Evolutionary conservation across 2,113 vertebrate species (phyloP), one percentile per base, ranked within the genome.

Genomic region (Chitala chitala): DNA sequence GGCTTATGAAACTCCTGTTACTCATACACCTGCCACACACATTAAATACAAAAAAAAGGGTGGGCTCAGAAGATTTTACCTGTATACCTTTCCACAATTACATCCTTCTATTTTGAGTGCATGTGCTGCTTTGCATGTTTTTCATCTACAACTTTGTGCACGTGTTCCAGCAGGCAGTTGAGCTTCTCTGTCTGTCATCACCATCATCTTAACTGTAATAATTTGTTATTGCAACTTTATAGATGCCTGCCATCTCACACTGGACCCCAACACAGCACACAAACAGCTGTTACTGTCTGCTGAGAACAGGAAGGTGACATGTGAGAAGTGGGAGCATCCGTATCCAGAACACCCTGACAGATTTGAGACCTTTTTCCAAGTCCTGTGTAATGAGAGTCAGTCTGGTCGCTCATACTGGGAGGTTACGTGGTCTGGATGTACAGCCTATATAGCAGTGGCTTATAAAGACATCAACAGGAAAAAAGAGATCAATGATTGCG

Each of bases 241-340:
- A 76, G 75, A 72, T 56, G 64, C 69, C 36, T 54, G 69, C 20
- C 46, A 55, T n/a, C 31, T 76, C 12, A 76, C 58, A 29, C 33
- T 72, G 69, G 75, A 76, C 22, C 33, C 59, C 38, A 76, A 76
- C 69, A 72, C 69, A 48, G 75, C 13, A 44, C 36, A 65, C 69
- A 72, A 50, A 50, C 13, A 72, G 42, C 24, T 76, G 31, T 24
- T 3, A 17, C 33, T 76, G 24, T 65, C 26, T 70, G n/a, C 61
- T n/a, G 55, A 22, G 17, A 42, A 7, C 75, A 71, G 54, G 42
- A 71, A 1, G 46, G 66, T 71, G 44, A 71, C 55, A 10, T 38
- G 5, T 33, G 36, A 4, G 20, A 17, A 42, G 15, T 24, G 5
- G 54, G n/a, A 6, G 31, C 36, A 59, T 26, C 15, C n/a, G 48